A percentile compares a stretch with the other conserved stretches of the same genome.
These are phyloP conservation scores for Rhombomys opimus DNA, from an alignment of 2,113 vertebrate species.

Conservation along the genomic window DNA sequence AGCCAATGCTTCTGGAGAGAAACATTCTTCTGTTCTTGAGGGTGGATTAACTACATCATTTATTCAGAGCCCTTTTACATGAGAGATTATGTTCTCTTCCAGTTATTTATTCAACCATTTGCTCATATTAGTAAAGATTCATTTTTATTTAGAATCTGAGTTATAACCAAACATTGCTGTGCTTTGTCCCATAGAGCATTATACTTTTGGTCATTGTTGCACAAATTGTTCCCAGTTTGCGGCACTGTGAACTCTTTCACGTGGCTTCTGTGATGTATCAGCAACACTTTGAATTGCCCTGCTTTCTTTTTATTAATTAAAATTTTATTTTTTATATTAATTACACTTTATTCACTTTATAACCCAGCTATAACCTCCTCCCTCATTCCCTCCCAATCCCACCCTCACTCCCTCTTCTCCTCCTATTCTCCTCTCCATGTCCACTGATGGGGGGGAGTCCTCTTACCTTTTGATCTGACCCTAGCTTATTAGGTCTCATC, in stretches of 20 bases:
- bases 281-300: background rate
- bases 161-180: background rate
- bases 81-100: background rate
- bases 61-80: background rate
- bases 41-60: no score
- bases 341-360: no score
- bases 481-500: no score
- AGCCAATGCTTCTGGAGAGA: background rate
- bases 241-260: background rate
- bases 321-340: no score
- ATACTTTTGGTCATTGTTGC: background rate
- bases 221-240: background rate
- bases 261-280: background rate
- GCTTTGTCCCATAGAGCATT: background rate
- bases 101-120: background rate
- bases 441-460: no score
- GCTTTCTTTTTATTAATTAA: no score
- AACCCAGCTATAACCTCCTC: no score
- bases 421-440: no score
- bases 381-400: no score
- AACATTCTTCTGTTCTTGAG: background rate
- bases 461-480: no score
- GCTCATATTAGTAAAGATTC: background rate
- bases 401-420: no score
- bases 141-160: background rate